A percentile compares a stretch with the other conserved stretches of the same genome.
phyloP scores from a whole-genome alignment of 2,113 vertebrate species.

The cattle (Bos taurus) region DNA sequence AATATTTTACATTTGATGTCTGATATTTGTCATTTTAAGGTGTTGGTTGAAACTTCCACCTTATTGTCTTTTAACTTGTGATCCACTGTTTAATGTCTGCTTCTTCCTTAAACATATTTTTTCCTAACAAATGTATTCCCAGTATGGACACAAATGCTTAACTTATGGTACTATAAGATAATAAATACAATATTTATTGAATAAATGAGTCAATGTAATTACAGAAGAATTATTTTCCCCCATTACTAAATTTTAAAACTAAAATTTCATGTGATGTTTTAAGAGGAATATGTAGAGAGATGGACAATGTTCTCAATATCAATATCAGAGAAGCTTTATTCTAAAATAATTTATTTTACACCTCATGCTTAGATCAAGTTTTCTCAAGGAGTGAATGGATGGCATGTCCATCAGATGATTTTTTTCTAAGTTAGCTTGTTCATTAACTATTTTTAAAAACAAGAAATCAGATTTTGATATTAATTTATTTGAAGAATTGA shows the following conservation, averaged over 20 bases:
- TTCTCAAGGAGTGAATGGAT: neutral
- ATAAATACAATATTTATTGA: neutral
- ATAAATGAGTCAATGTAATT: neutral
- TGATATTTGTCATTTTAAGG: neutral
- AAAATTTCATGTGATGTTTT: neutral
- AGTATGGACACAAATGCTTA: neutral
- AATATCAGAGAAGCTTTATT: neutral
- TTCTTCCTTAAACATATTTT: neutral
- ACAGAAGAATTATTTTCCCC: neutral
- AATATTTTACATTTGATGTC: neutral
- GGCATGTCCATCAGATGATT: neutral
- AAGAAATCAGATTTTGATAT: neutral
- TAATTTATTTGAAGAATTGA: neutral
- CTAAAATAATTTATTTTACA: neutral
- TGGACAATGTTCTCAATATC: neutral
- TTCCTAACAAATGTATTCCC: neutral
- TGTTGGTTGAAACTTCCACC: neutral
- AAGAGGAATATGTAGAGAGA: neutral
- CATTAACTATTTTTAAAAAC: neutral
- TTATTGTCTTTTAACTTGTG: neutral
- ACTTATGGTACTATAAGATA: neutral
- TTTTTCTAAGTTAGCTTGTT: neutral
- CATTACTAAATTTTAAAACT: neutral
- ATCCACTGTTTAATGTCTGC: neutral
- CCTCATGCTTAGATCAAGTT: neutral